Evolutionary conservation across 2,888 invertebrate species (phyloP).

Genomic region (Antitype chi): DNA sequence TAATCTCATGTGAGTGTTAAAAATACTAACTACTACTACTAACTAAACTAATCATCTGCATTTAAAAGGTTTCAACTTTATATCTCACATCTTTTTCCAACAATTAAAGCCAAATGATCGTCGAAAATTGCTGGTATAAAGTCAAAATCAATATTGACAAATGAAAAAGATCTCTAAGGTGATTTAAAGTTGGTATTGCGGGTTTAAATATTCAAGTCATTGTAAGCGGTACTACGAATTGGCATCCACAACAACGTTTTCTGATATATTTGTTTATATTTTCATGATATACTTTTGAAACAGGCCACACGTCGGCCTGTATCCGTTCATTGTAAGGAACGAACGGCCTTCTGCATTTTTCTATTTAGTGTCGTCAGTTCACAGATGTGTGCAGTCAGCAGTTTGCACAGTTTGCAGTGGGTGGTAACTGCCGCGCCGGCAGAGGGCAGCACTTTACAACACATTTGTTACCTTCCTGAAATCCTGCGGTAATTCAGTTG

Average conservation of each 20-base stretch:
- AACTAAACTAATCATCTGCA: background rate
- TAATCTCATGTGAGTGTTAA: background rate
- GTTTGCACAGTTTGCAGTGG: slow-evolving; percentile 34
- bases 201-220: background rate
- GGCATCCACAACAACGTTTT: background rate
- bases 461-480: slow-evolving; percentile 58
- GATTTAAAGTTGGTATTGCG: too few species aligned
- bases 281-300: background rate
- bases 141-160: background rate
- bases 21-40: too few species aligned
- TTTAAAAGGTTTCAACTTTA: background rate
- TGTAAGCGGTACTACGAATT: background rate
- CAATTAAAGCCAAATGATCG: background rate
- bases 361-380: background rate
- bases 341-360: background rate
- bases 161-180: background rate
- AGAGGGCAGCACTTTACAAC: slow-evolving; percentile 35
- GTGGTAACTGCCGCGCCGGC: slow-evolving; percentile 15
- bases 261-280: background rate
- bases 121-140: too few species aligned
- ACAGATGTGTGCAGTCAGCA: slow-evolving; percentile 33
- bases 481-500: slow-evolving; percentile 49
- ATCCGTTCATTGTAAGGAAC: background rate
- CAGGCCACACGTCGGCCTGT: too few species aligned
- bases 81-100: background rate